These are phyloP conservation scores for Hesperophylax magnus DNA, from an alignment of 1,140 invertebrate species.

Conservation along the genomic window DNA sequence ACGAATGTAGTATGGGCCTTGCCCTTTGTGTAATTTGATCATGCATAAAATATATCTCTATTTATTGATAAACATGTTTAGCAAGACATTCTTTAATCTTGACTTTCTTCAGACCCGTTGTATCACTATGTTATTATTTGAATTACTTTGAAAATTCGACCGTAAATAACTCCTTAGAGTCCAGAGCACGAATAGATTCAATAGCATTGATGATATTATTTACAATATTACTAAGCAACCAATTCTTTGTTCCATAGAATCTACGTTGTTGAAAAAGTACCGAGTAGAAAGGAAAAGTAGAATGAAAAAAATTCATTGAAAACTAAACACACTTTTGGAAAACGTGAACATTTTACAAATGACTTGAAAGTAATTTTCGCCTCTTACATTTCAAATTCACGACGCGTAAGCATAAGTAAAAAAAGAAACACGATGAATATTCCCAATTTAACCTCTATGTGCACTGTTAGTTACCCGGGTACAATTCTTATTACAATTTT, in stretches of 20 bases:
- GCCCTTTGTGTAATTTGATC: too few relatives aligned
- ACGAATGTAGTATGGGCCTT: too few relatives aligned
- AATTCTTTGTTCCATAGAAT: background rate
- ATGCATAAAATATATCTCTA: too few relatives aligned
- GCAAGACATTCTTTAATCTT: background rate
- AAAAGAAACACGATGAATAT: background rate
- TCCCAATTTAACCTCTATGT: background rate
- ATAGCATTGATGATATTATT: too few relatives aligned
- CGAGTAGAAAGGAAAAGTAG: background rate
- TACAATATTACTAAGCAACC: too few relatives aligned
- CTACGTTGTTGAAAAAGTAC: background rate
- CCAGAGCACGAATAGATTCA: too few relatives aligned
- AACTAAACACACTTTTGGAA: background rate
- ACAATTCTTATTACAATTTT: too few relatives aligned
- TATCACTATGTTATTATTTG: too few relatives aligned
- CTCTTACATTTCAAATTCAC: background rate
- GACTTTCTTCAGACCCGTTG: too few relatives aligned
- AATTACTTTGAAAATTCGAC: too few relatives aligned
- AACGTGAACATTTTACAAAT: conserved; percentile 2
- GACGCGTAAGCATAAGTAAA: background rate
- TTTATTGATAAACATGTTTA: background rate
- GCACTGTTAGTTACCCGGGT: too few relatives aligned
- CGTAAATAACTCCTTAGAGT: too few relatives aligned
- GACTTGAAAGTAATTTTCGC: background rate
- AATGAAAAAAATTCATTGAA: background rate